Conservation (phyloP, 2,888 invertebrate species). For the Leucophenga montana region DNA sequence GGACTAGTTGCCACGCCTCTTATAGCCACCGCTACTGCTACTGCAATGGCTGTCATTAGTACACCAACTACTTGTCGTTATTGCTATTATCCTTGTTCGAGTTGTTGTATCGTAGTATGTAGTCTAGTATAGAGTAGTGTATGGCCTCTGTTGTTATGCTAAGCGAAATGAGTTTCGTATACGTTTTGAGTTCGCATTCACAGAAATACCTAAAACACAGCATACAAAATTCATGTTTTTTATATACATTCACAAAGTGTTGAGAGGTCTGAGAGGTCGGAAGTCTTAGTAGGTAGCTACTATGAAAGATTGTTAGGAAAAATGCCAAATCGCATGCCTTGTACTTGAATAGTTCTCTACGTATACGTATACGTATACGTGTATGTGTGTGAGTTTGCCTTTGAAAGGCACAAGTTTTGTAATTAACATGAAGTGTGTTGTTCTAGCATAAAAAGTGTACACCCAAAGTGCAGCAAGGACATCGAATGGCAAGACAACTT, state of each 20-base stretch:
- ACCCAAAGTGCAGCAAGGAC: conserved; percentile 14
- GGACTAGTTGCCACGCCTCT: not conserved
- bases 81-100: conserved; percentile 11
- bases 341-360: conserved; percentile 37
- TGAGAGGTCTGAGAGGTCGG: too few relatives aligned
- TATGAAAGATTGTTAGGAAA: not conserved
- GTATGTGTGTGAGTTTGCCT: too few relatives aligned
- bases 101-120: conserved; percentile 14
- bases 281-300: too few relatives aligned
- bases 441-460: not conserved
- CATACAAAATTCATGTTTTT: conserved; percentile 67
- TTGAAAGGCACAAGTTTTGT: conserved; percentile 44
- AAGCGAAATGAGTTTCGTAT: conserved; percentile 58
- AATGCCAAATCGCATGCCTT: conserved; percentile 43
- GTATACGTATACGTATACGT: too few relatives aligned
- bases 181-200: conserved; percentile 35
- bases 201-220: conserved; percentile 53
- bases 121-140: not conserved
- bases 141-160: conserved; percentile 55
- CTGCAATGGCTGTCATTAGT: conserved; percentile 14
- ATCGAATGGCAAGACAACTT: conserved; percentile 32
- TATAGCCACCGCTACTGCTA: not conserved
- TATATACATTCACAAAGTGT: conserved; percentile 60
- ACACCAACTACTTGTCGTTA: conserved; percentile 20
- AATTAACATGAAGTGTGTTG: conserved; percentile 41